phyloP scores from a whole-genome alignment of 2,113 vertebrate genomes.

The Clarias macrocephalus region DNA sequence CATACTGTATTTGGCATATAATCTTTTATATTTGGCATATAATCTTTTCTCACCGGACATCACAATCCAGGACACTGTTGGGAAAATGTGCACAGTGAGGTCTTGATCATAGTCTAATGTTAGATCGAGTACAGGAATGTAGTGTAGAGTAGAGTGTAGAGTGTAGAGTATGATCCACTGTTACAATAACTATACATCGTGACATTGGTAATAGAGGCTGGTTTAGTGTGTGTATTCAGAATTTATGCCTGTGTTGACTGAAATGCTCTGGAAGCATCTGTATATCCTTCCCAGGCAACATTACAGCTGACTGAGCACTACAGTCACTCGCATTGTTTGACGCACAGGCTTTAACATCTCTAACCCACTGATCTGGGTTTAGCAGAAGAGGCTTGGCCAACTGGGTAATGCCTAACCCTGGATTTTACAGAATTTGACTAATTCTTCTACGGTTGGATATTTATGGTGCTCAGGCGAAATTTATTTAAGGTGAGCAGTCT shows the following conservation, averaged over 20 bases:
- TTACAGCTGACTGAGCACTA: slow-evolving; percentile 22
- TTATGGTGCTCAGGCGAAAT: neutral
- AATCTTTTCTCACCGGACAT: neutral
- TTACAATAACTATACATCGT: neutral
- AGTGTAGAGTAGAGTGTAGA: too few species aligned
- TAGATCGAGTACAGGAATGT: neutral
- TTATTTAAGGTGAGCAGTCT: neutral
- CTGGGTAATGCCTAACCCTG: too few species aligned
- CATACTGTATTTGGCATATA: too few species aligned
- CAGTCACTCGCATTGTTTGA: neutral
- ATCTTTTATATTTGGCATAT: too few species aligned
- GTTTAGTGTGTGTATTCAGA: neutral
- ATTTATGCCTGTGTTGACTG: slow-evolving; percentile 43
- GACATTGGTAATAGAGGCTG: neutral
- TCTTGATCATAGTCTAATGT: neutral
- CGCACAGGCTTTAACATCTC: neutral
- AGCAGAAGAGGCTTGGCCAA: neutral
- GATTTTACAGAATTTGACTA: slow-evolving; percentile 6
- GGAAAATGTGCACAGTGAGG: neutral
- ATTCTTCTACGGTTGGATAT: neutral
- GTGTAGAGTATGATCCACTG: neutral
- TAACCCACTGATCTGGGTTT: neutral
- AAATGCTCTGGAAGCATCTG: slow-evolving; percentile 16
- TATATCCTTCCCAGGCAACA: neutral
- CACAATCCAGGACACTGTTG: neutral